Conservation (phyloP, 2,113 vertebrate species). For the Channa maculata region DNA sequence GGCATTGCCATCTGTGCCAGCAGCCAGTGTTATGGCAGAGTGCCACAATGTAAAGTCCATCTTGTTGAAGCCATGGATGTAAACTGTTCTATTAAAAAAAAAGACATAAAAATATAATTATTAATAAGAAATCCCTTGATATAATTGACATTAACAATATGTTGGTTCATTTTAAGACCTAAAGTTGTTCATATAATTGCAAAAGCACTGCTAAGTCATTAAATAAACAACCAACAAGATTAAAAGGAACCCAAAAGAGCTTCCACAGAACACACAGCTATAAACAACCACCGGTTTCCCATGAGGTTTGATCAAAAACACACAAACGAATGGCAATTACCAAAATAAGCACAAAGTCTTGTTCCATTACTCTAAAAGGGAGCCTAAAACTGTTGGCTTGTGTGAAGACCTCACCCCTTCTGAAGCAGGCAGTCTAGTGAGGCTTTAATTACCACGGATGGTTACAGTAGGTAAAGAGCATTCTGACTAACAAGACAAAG, state of each 20-base stretch:
- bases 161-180: conserved; percentile 3
- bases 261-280: conserved; percentile 31
- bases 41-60: conserved; percentile 94
- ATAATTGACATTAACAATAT: background rate
- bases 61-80: conserved; percentile 90
- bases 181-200: conserved; percentile 34
- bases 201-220: conserved; percentile 36
- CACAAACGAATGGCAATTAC: conserved; percentile 66
- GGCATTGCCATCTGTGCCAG: conserved; percentile 91
- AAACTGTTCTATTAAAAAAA: conserved; percentile 86
- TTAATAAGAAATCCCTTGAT: background rate
- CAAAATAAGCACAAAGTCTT: conserved; percentile 39
- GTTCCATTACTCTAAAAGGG: conserved; percentile 21
- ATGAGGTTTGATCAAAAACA: conserved; percentile 54
- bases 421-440: conserved; percentile 11
- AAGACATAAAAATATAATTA: background rate
- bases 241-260: conserved; percentile 52
- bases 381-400: conserved; percentile 26
- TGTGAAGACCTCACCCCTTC: conserved; percentile 25
- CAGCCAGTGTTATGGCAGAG: conserved; percentile 92
- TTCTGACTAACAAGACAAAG: conserved; percentile 65
- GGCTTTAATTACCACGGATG: conserved; percentile 58
- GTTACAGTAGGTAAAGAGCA: conserved; percentile 55
- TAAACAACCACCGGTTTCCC: conserved; percentile 45
- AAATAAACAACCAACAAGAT: conserved; percentile 51